Conservation (phyloP, 1,140 invertebrate genomes). For the Pseudomyrmex sp. region DNA sequence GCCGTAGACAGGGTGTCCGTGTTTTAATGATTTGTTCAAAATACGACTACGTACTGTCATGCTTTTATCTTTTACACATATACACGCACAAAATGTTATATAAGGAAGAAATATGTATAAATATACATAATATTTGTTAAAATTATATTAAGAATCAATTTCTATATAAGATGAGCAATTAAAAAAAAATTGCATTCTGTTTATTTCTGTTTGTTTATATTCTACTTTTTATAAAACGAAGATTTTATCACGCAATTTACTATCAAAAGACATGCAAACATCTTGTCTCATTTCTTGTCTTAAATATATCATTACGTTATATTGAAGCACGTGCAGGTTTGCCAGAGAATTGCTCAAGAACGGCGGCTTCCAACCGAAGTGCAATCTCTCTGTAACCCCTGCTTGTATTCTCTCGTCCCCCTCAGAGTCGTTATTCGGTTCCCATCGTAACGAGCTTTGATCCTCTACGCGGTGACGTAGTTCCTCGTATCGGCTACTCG, state of each 20-base stretch:
- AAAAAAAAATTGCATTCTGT: background rate
- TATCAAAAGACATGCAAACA: background rate
- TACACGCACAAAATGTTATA: background rate
- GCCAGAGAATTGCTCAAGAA: slow-evolving; percentile 18
- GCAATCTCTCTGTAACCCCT: slow-evolving; percentile 59
- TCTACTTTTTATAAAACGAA: background rate
- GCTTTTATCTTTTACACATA: background rate
- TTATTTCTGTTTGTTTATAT: background rate
- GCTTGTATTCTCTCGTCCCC: slow-evolving; percentile 51
- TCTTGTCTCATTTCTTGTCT: background rate
- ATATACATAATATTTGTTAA: no score
- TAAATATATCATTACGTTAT: background rate
- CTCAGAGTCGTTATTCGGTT: slow-evolving; percentile 10
- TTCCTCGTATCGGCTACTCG: slow-evolving; percentile 68
- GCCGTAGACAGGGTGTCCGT: no score
- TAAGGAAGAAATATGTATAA: no score
- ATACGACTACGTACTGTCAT: no score
- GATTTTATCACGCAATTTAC: background rate
- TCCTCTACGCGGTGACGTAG: slow-evolving; percentile 57
- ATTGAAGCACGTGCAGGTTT: slow-evolving; percentile 32
- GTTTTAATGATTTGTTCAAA: no score
- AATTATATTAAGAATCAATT: no score
- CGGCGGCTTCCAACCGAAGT: background rate
- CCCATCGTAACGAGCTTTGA: slow-evolving; percentile 73
- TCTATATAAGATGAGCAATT: no score